A percentile compares a stretch with the other conserved stretches of the same genome.
Conservation (phyloP, 23 tunicate species). For the Pegea sp. region DNA sequence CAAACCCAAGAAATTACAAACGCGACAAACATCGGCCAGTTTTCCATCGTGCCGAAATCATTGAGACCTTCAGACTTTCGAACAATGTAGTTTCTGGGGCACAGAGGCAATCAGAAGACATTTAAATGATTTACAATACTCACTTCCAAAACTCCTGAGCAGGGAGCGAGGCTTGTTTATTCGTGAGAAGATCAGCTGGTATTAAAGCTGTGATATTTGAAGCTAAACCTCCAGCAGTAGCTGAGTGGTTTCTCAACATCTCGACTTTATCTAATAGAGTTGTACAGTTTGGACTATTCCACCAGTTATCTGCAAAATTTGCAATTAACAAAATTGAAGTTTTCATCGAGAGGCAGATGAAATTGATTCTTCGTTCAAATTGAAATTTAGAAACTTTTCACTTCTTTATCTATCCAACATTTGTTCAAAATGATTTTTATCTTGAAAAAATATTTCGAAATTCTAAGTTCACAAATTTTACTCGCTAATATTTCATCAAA, state of each 20-base stretch:
- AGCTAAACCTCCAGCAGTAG: neutral
- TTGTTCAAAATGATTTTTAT: no score
- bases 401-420: no score
- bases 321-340: no score
- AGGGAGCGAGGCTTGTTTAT: slow-evolving; percentile 1
- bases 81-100: slow-evolving; percentile 26
- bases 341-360: no score
- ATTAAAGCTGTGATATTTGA: neutral
- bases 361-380: no score
- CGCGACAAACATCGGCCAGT: slow-evolving; percentile 62
- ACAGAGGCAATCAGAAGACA: neutral
- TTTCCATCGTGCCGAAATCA: slow-evolving; percentile 27
- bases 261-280: neutral
- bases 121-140: neutral
- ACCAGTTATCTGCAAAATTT: slow-evolving; percentile 12
- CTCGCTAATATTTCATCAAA: no score
- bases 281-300: slow-evolving; percentile 17
- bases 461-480: no score
- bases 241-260: neutral
- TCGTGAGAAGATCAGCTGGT: neutral
- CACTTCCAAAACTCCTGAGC: slow-evolving; percentile 48
- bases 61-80: slow-evolving; percentile 23
- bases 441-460: no score
- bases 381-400: no score
- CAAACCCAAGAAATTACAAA: slow-evolving; percentile 40